phyloP scores from a whole-genome alignment of 2,888 invertebrate genomes.

The Xestia xanthographa region DNA sequence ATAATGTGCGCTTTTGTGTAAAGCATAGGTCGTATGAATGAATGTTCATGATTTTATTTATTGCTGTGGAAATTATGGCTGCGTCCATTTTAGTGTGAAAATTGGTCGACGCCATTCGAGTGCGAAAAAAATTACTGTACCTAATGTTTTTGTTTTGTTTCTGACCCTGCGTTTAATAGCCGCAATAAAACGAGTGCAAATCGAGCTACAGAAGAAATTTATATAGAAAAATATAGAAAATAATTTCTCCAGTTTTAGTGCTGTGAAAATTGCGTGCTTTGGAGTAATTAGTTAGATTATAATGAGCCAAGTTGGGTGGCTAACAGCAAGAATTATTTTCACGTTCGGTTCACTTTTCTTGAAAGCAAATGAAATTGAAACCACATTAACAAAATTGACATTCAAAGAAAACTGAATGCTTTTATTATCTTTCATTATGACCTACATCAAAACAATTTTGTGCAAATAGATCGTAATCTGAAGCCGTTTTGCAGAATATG shows the following conservation, averaged over 20 bases:
- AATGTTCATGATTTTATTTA: constrained; percentile 41
- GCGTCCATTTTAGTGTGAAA: constrained; percentile 25
- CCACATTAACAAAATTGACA: not conserved
- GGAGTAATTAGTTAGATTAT: constrained; percentile 37
- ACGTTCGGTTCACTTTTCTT: constrained; percentile 12
- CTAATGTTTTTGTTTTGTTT: constrained; percentile 44
- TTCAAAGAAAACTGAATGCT: not conserved
- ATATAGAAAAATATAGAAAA: not conserved
- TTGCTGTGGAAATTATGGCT: constrained; percentile 26
- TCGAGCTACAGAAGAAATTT: not conserved
- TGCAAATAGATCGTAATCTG: constrained; percentile 42
- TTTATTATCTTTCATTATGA: constrained; percentile 24
- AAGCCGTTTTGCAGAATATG: constrained; percentile 5
- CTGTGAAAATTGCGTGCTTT: constrained; percentile 46
- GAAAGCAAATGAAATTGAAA: constrained; percentile 19
- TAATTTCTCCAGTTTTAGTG: constrained; percentile 7
- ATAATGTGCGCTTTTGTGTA: constrained; percentile 34
- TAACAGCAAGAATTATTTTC: constrained; percentile 9
- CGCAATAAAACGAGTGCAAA: not conserved
- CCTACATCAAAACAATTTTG: constrained; percentile 32
- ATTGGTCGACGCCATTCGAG: constrained; percentile 23
- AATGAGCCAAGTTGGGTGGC: constrained; percentile 28
- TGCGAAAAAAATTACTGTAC: constrained; percentile 10
- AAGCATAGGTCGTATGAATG: constrained; percentile 21
- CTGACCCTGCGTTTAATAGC: constrained; percentile 6